Conservation (phyloP, 2,113 vertebrate genomes). For the Agelaius phoeniceus region DNA sequence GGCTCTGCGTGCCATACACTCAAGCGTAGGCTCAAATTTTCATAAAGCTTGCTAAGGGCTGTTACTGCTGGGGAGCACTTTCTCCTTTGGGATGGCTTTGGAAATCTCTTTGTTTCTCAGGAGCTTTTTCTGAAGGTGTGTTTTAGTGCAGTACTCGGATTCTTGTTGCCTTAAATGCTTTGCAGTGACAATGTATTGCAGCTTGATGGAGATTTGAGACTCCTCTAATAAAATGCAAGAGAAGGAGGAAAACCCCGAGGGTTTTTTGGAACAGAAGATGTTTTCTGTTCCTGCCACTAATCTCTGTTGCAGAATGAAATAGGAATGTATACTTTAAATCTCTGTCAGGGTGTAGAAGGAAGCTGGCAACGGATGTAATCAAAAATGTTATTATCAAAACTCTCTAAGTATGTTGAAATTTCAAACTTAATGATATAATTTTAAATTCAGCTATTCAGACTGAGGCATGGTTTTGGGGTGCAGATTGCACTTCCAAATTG, state of each 20-base stretch:
- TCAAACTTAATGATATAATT: not conserved
- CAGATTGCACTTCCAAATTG: not conserved
- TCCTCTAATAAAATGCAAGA: not conserved
- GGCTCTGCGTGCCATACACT: not conserved
- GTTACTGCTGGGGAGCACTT: not conserved
- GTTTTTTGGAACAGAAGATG: slow-evolving; percentile 60
- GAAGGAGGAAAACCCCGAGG: slow-evolving; percentile 17
- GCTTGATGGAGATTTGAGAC: slow-evolving; percentile 12
- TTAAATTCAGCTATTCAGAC: not conserved
- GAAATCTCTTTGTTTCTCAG: not conserved
- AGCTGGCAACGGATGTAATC: slow-evolving; percentile 54
- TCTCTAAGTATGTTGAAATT: slow-evolving; percentile 16
- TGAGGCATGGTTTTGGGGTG: not conserved
- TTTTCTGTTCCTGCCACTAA: slow-evolving; percentile 61
- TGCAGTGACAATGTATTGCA: not conserved
- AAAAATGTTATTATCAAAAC: slow-evolving; percentile 39
- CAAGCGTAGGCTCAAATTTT: not conserved
- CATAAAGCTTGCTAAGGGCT: slow-evolving; percentile 15
- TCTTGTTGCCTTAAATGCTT: not conserved
- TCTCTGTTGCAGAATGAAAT: slow-evolving; percentile 46
- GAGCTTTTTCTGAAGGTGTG: not conserved
- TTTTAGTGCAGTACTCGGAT: not conserved
- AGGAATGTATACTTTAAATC: slow-evolving; percentile 49
- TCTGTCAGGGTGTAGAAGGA: slow-evolving; percentile 63
- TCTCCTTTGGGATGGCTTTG: not conserved